Evolutionary conservation across 2,797 vertebrate genomes (phyloP), one percentile per base, ranked within the genome.

Genomic region (Phataginus tetradactyla): DNA sequence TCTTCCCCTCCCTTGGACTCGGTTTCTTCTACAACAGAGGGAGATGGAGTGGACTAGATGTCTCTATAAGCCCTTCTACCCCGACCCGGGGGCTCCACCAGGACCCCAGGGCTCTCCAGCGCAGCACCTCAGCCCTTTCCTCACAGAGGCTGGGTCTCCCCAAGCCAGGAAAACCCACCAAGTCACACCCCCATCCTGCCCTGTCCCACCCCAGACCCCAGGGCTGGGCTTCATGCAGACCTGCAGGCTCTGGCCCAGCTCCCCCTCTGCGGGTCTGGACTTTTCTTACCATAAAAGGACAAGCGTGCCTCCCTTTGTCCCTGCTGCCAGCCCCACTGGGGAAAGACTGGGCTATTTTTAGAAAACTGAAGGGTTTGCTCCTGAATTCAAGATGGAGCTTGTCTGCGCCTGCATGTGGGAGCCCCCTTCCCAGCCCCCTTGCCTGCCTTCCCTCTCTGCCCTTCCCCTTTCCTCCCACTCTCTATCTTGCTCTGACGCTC

Each of bases 261-360:
- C 66, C 66, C 83, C 97, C 98, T 98, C 97, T 97, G 98, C 98
- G 97, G 98, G 98, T 98, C 98, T 98, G 98, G 98, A 98, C 97
- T 98, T 98, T 98, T 98, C 98, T 98, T 98, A 98, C 99, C 99
- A 99, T 99, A 99, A 99, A 99, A 99, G 99, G 98, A 97, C 99
- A 99, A 98, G 99, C 97, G 5, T 86, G 97, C 86, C 95, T 97
- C 95, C 93, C 94, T 84, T 4, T 83, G 64, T 97, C 98, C 95
- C 95, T 61, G 87, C 96, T 72, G 25, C 97, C 96, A 96, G 94
- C 95, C 94, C 95, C 94, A 96, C 98, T 98, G 98, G 98, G 98
- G 95, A 98, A 98, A 98, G 97, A 98, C 98, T 97, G 96, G 95
- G 97, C 98, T 99, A 99, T 99, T 99, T 99, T 98, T 99, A 98